Evolutionary conservation across 92 coral and sea anemone genomes (phyloP), one percentile per base, ranked within the genome.

Genomic region (Parazoanthus darwini): DNA sequence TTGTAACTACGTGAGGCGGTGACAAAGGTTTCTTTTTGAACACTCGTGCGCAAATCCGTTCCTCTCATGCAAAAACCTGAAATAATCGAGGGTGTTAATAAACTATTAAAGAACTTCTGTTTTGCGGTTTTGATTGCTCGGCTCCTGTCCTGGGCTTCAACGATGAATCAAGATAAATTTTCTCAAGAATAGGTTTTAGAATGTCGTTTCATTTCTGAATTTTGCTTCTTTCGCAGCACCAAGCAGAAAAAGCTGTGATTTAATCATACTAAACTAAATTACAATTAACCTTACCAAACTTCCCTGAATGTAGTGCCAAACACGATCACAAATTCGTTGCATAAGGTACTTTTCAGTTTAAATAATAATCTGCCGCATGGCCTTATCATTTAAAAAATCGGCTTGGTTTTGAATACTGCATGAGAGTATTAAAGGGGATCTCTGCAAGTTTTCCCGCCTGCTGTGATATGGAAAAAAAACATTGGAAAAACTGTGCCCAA

Each of bases 61-160:
- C 35, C 10, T 82, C 77, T 7, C 16, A 23, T n/a, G 68, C 65
- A 71, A 33, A 70, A 25, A 5, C 29, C 20, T 16, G 14, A 46
- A 84, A 25, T 66, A 84, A 14, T 6, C 33, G 68, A 46, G 79
- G 66, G 63, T 84, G 43, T 70, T 84, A 84, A 84, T 84, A 84
- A 84, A 84, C 78, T 84, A 84, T 84, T 71, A 84, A 84, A 84
- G 67, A 71, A 71, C 68, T 84, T 82, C 65, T 39, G 66, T 33
- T 71, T 84, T 84, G 87, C 29, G 87, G 87, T 25, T 70, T 46
- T 79, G 59, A 68, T 70, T 70, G 79, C 79, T 84, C 42, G 50
- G 87, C 78, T 70, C 71, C 42, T 44, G 87, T 70, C 56, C 18
- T 50, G 66, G 20, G 68, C 78, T 84, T 84, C 71, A 22, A 33